These are phyloP conservation scores for Melipona beecheii DNA, from an alignment of 2,888 invertebrate genomes.

Conservation along the genomic window DNA sequence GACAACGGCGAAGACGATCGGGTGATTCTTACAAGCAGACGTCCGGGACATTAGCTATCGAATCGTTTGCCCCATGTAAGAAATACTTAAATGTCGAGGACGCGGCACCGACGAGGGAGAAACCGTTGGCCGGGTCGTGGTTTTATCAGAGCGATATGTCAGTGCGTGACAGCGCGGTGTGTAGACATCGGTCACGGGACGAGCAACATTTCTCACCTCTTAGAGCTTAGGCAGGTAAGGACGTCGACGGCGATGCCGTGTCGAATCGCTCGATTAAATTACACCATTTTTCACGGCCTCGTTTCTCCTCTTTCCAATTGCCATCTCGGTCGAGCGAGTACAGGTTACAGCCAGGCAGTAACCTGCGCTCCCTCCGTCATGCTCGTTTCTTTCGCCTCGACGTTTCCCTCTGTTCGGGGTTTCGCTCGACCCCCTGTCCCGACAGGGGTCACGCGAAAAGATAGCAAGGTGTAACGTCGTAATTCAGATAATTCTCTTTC, in stretches of 20 bases:
- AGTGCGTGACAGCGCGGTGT: conserved; percentile 79
- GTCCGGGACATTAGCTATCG: conserved; percentile 71
- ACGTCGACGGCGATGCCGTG: conserved; percentile 66
- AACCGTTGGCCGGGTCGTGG: conserved; percentile 74
- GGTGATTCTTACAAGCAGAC: conserved; percentile 52
- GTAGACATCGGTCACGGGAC: conserved; percentile 81
- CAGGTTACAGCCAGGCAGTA: background rate
- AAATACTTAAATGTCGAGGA: conserved; percentile 73
- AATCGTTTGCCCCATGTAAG: conserved; percentile 69
- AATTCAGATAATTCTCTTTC: background rate
- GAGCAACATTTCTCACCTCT: conserved; percentile 80
- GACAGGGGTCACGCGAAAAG: background rate
- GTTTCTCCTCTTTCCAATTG: conserved; percentile 50
- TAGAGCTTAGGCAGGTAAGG: conserved; percentile 69
- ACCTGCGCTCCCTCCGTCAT: background rate
- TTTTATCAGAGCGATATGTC: conserved; percentile 83
- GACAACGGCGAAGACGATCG: conserved; percentile 34
- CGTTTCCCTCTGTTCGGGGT: background rate
- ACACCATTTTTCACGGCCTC: conserved; percentile 74
- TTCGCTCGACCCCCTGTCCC: background rate
- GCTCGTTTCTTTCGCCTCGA: background rate
- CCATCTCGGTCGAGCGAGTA: conserved; percentile 3
- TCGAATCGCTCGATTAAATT: conserved; percentile 78
- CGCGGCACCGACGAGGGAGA: conserved; percentile 63
- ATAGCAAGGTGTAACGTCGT: background rate